A percentile compares a stretch with the other conserved stretches of the same genome.
phyloP scores from a whole-genome alignment of 1,140 invertebrate genomes.

The Macrosteles quadrilineatus region DNA sequence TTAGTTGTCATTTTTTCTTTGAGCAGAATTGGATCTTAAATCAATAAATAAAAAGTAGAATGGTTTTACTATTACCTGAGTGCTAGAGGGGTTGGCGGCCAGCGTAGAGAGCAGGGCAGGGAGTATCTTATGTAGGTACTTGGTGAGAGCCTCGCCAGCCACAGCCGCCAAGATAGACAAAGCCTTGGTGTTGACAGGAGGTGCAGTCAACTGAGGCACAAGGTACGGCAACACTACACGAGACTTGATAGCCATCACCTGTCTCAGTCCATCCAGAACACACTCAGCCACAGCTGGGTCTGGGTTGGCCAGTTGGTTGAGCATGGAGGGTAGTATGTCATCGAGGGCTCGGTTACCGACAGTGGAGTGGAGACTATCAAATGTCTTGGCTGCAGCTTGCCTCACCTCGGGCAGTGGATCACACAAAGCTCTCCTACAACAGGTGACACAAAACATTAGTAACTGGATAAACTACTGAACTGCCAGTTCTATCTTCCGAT shows the following conservation, averaged over 20 bases:
- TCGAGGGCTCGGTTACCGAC: conserved; percentile 95
- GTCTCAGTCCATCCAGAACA: conserved; percentile 90
- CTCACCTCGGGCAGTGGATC: conserved; percentile 93
- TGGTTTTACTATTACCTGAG: conserved; percentile 56
- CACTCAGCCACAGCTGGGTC: conserved; percentile 74
- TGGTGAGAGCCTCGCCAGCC: conserved; percentile 89
- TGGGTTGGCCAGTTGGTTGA: conserved; percentile 79
- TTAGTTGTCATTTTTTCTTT: no score
- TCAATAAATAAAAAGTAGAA: background rate
- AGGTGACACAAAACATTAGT: no score
- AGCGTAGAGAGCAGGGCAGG: conserved; percentile 85
- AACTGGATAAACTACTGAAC: conserved; percentile 21
- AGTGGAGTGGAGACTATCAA: conserved; percentile 92
- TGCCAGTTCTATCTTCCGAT: no score
- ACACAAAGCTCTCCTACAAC: conserved; percentile 79
- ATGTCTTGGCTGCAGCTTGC: conserved; percentile 93
- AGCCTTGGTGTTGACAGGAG: conserved; percentile 89
- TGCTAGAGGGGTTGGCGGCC: conserved; percentile 64
- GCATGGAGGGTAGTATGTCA: conserved; percentile 91
- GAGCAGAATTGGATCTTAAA: no score
- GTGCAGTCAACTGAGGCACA: conserved; percentile 88
- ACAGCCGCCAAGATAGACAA: conserved; percentile 90
- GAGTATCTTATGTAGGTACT: conserved; percentile 87
- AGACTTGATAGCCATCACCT: conserved; percentile 97
- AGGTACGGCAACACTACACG: conserved; percentile 93